phyloP scores from a whole-genome alignment of 2,113 vertebrate species.

The Oplegnathus fasciatus region DNA sequence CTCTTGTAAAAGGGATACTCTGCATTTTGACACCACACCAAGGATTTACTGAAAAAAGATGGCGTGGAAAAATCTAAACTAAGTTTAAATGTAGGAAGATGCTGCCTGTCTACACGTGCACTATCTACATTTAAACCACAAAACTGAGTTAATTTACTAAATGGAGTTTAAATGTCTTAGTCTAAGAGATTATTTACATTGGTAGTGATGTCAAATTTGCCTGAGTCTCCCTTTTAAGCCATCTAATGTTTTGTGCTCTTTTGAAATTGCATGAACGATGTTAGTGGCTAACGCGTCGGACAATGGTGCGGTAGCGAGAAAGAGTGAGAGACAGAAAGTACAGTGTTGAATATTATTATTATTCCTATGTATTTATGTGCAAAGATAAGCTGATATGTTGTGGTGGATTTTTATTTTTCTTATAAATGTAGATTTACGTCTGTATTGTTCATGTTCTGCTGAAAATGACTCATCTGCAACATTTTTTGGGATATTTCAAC shows the following conservation, averaged over 20 bases:
- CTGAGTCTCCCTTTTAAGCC: conserved; percentile 60
- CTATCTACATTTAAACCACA: background rate
- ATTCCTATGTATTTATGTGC: conserved; percentile 85
- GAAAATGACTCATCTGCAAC: conserved; percentile 67
- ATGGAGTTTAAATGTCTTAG: background rate
- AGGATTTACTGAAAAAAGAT: background rate
- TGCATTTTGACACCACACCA: conserved; percentile 57
- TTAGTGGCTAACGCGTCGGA: conserved; percentile 68
- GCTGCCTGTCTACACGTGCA: background rate
- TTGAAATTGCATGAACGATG: conserved; percentile 77
- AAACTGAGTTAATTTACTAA: background rate
- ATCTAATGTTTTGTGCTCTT: conserved; percentile 69
- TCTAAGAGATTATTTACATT: conserved; percentile 3
- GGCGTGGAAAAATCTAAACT: background rate
- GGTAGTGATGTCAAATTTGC: conserved; percentile 57
- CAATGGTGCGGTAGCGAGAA: conserved; percentile 63
- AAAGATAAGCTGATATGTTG: conserved; percentile 86
- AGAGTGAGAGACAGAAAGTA: conserved; percentile 76
- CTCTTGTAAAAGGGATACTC: conserved; percentile 61
- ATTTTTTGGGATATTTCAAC: conserved; percentile 47
- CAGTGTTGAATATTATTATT: conserved; percentile 78
- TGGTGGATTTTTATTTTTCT: conserved; percentile 80
- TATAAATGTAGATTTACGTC: conserved; percentile 75
- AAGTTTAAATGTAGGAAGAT: conserved; percentile 18
- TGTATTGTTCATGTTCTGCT: conserved; percentile 73